Evolutionary conservation across 2,113 vertebrate species (phyloP).

Genomic region (Microtus richardsoni): DNA sequence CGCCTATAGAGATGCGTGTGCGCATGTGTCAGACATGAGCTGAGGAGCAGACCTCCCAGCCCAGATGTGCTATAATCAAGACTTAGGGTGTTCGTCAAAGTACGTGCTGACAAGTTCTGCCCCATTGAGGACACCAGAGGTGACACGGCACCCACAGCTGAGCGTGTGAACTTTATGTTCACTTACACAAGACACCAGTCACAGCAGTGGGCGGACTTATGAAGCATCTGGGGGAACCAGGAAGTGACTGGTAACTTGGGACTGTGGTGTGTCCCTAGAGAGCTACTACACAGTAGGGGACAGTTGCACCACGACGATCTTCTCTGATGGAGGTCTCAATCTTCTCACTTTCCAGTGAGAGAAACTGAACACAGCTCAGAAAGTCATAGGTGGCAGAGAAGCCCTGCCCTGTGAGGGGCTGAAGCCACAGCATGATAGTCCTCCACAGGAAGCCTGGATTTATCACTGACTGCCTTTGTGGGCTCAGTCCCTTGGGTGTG

Average conservation of each 20-base stretch:
- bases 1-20: fast-evolving
- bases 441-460: background rate
- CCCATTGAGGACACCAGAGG: fast-evolving
- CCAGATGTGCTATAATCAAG: background rate
- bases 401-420: background rate
- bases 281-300: background rate
- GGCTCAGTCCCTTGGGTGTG: background rate
- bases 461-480: fast-evolving
- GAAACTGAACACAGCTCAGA: background rate
- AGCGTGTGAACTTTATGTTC: background rate
- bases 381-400: background rate
- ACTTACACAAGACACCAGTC: background rate
- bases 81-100: background rate
- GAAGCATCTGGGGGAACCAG: background rate
- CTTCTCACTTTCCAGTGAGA: background rate
- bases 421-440: background rate
- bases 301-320: fast-evolving
- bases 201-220: background rate
- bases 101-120: background rate
- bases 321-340: background rate
- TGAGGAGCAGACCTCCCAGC: fast-evolving
- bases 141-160: background rate
- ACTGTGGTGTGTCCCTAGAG: background rate
- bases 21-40: background rate
- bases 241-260: background rate